Base-by-base conservation (phyloP, 1,140 invertebrate genomes). In the Nymphalis io region DNA sequence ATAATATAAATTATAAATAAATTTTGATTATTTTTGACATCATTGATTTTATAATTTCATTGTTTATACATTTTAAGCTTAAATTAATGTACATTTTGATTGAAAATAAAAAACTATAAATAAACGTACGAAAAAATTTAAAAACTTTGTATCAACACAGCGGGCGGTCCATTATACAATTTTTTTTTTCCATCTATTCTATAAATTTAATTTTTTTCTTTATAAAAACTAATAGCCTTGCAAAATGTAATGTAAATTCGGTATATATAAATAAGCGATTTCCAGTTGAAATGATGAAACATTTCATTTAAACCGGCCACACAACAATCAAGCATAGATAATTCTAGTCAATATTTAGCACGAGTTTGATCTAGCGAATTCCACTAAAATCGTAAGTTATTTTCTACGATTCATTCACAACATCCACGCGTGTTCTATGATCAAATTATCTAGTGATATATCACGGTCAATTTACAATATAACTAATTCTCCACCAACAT, bases 401-500 rank as follows among this genome's bases (percentile, higher is more conserved):
- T 69, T 61, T 60, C 42, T 58, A 42, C 60, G 68, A 39, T 39
- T 40, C 44, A 21, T 60, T 40, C 18, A 59, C 48, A 70, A 63
- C 62, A 62, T n/a, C 60, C 40, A 63, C 60, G 59, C 40, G 53
- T 48, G 66, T 39, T 63, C 27, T 18, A 18, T 38, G 42, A 73
- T 69, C 44, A 44, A 73, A 61, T 62, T 58, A 62, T 61, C 61
- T 48, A 21, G 12, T 58, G 60, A 40, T 33, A 42, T n/a, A 61
- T 33, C 57, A 46, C n/a, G 38, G 51, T 60, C 58, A 40, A 20
- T 63, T 40, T 58, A 42, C 18, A 3, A 15, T 23, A 44, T 61
- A 66, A 73, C 64, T 68, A 53, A 44, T 65, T 27, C 61, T 63
- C 39, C 60, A 55, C 68, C 40, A 44, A 60, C 42, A 68, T 60